Evolutionary conservation across 2,113 vertebrate species (phyloP).

Genomic region (Petaurus breviceps): DNA sequence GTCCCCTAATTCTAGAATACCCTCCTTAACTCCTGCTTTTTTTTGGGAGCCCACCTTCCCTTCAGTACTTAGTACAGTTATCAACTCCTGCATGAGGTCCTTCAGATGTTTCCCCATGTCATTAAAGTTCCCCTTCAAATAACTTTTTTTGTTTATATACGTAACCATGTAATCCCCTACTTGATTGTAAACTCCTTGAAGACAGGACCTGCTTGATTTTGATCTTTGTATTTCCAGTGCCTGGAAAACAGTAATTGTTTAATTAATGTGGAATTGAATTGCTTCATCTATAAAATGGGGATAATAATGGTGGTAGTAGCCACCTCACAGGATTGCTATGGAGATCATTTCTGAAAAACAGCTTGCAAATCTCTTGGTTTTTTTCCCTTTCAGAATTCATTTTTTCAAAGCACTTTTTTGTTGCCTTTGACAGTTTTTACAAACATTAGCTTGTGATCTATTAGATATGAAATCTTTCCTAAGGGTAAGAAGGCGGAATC

Average conservation of each 20-base stretch:
- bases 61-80: neutral
- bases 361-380: neutral
- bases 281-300: neutral
- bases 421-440: neutral
- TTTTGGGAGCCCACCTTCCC: neutral
- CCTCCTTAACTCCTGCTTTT: neutral
- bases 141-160: neutral
- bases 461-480: neutral
- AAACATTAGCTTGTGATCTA: neutral
- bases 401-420: no score
- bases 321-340: neutral
- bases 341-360: neutral
- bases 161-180: neutral
- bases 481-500: no score
- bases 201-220: neutral
- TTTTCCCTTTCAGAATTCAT: neutral
- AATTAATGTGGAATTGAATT: neutral
- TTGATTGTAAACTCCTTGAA: neutral
- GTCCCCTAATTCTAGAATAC: neutral
- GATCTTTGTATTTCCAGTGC: neutral
- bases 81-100: neutral
- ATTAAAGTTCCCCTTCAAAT: neutral
- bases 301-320: neutral
- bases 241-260: neutral
- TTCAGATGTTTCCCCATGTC: neutral